phyloP scores from a whole-genome alignment of 2,113 vertebrate genomes.

The Rhabdornis inornatus region DNA sequence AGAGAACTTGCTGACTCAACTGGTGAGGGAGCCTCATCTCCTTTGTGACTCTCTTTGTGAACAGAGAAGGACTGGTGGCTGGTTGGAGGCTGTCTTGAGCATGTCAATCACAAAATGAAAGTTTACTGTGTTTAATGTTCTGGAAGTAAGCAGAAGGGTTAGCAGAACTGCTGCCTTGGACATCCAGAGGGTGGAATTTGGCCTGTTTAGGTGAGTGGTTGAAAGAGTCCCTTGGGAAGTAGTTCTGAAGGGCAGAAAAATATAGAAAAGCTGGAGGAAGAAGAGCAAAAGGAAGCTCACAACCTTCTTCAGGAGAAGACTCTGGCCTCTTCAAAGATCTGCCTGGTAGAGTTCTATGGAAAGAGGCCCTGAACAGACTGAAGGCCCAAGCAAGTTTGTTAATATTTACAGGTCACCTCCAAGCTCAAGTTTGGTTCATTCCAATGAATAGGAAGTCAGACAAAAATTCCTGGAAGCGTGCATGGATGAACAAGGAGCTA shows the following conservation, averaged over 20 bases:
- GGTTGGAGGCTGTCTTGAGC: neutral
- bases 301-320: neutral
- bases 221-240: neutral
- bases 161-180: neutral
- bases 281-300: neutral
- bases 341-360: neutral
- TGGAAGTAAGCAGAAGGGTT: neutral
- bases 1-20: neutral
- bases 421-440: neutral
- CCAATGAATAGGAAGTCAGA: neutral
- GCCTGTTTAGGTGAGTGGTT: neutral
- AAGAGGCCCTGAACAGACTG: neutral
- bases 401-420: neutral
- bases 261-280: neutral
- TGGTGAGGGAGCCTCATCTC: neutral
- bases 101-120: accelerated
- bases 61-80: neutral
- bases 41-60: neutral
- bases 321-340: neutral
- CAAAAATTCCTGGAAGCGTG: neutral
- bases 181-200: neutral
- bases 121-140: neutral
- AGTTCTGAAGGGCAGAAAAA: neutral
- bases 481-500: neutral
- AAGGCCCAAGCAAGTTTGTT: neutral